phyloP scores from a whole-genome alignment of 2,888 invertebrate genomes.

The Abrostola tripartita region DNA sequence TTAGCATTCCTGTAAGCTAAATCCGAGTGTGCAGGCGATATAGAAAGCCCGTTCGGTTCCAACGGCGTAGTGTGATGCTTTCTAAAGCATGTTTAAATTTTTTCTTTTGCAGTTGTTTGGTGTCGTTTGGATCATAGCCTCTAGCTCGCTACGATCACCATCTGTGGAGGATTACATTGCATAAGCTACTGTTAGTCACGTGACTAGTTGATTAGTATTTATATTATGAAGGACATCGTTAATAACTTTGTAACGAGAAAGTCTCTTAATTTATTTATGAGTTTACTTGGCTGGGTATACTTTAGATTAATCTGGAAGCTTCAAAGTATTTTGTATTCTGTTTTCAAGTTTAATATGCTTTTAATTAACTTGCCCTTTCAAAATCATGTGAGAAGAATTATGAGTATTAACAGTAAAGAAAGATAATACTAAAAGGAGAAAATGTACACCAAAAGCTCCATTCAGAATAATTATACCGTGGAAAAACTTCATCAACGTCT shows the following conservation, averaged over 20 bases:
- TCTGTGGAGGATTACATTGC: slow-evolving; percentile 88
- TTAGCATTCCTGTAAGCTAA: slow-evolving; percentile 85
- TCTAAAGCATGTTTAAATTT: slow-evolving; percentile 89
- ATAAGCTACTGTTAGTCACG: slow-evolving; percentile 82
- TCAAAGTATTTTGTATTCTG: not conserved
- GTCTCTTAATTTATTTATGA: slow-evolving; percentile 20
- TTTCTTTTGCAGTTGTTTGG: slow-evolving; percentile 89
- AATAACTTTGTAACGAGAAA: slow-evolving; percentile 29
- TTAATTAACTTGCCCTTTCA: no score
- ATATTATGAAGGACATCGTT: slow-evolving; percentile 39
- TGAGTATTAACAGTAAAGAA: no score
- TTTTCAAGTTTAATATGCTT: not conserved
- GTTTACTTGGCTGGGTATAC: slow-evolving; percentile 12
- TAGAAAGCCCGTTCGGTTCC: slow-evolving; percentile 84
- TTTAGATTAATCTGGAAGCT: not conserved
- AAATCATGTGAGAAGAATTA: no score
- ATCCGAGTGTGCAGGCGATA: slow-evolving; percentile 86
- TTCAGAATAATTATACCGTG: no score
- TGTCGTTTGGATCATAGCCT: slow-evolving; percentile 89
- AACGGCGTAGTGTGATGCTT: slow-evolving; percentile 79
- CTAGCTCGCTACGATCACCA: slow-evolving; percentile 89
- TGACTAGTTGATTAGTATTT: slow-evolving; percentile 65
- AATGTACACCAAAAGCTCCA: no score
- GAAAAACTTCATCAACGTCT: not conserved
- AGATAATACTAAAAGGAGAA: no score